phyloP scores from a whole-genome alignment of 2,888 invertebrate species.

The Cerastis leucographa region DNA sequence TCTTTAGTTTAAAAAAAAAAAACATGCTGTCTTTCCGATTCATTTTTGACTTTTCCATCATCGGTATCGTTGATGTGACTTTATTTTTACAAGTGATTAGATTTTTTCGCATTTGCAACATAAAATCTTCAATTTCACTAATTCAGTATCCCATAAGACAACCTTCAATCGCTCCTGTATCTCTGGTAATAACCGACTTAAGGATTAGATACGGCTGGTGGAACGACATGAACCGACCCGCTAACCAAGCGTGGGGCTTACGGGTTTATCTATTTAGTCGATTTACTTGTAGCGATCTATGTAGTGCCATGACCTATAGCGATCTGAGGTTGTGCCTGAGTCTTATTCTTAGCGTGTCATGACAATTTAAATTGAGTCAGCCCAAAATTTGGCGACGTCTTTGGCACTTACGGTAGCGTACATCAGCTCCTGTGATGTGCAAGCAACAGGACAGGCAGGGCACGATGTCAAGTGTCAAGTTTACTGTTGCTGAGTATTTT shows the following conservation, averaged over 20 bases:
- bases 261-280: conserved; percentile 22
- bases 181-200: conserved; percentile 1
- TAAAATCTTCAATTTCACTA: not conserved
- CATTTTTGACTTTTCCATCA: not conserved
- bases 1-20: too few relatives aligned
- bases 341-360: too few relatives aligned
- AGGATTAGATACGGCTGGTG: conserved; percentile 27
- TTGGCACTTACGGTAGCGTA: too few relatives aligned
- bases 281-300: not conserved
- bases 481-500: too few relatives aligned
- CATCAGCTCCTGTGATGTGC: too few relatives aligned
- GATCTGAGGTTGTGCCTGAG: not conserved
- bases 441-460: too few relatives aligned
- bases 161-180: not conserved
- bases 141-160: not conserved
- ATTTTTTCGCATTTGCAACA: not conserved
- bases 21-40: too few relatives aligned
- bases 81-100: not conserved
- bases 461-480: too few relatives aligned
- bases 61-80: not conserved
- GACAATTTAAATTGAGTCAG: too few relatives aligned
- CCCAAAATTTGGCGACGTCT: too few relatives aligned
- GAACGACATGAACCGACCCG: conserved; percentile 13
- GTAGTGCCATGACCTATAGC: not conserved
- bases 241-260: conserved; percentile 31